Base-by-base conservation (phyloP, 2,797 vertebrate species). In the Rhynchotus rufescens region DNA sequence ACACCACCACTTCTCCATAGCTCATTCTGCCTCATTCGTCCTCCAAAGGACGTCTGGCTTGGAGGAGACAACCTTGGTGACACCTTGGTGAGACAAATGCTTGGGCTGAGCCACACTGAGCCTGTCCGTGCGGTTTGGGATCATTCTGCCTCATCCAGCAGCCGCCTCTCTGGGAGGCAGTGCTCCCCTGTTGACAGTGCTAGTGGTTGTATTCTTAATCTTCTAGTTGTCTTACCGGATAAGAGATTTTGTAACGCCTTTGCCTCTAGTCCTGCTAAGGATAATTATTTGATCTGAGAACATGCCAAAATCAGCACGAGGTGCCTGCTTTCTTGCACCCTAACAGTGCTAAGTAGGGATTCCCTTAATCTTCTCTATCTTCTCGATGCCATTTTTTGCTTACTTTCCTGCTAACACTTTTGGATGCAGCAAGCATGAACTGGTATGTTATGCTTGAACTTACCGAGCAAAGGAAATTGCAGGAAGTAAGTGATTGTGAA, bases 401-500 rank as follows among this genome's bases (percentile, higher is more conserved):
- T 71, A 38, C 59, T 84, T 76, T 49, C 73, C 73, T 75, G 66
- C 76, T 77, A 73, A 47, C 1, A 4, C 61, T 79, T 84, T 66
- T 86, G 86, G 52, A 40, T 84, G 83, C 71, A 88, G 88, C 69
- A 2, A 64, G 42, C 47, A 54, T 40, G 86, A 82, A 28, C 78
- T 0, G 5, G 52, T 59, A 13, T 13, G 51, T 67, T 21, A 23
- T 1, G 49, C 86, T 6, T 74, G 81, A 92, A 86, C 76, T 90
- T 72, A 21, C 62, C 13, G 73, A 86, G 79, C 82, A 73, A 47
- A 80, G 90, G 80, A 87, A 95, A 95, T 93, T 89, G 92, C 93
- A 95, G 93, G 95, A 95, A 93, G 92, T 90, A 93, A 94, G 89
- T 21, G 90, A 95, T 87, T 69, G 65, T 1, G 21, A 83, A 89